phyloP scores from a whole-genome alignment of 2,797 vertebrate species.

The Orestias chungarensis region DNA sequence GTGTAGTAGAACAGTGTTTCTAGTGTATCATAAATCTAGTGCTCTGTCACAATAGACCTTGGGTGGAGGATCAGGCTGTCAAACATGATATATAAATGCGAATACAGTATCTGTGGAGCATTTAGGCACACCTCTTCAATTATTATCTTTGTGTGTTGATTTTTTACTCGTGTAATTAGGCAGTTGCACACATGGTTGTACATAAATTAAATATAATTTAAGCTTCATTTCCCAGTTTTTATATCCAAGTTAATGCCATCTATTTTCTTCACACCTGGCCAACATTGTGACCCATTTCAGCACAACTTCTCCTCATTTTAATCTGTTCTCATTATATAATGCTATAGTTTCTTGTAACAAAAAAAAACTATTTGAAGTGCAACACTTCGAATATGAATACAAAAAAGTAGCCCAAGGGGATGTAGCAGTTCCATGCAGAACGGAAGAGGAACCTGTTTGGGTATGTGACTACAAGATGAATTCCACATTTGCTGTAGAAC shows the following conservation, averaged over 20 bases:
- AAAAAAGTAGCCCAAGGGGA: slow-evolving; percentile 20
- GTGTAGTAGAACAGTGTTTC: neutral
- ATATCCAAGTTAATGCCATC: neutral
- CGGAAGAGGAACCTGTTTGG: slow-evolving; percentile 10
- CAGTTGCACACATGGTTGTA: neutral
- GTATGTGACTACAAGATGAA: slow-evolving; percentile 16
- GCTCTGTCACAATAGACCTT: neutral
- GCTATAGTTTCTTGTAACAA: neutral
- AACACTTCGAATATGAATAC: slow-evolving; percentile 4
- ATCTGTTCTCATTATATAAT: slow-evolving; percentile 29
- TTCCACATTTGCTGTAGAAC: slow-evolving; percentile 38
- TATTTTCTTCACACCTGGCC: neutral
- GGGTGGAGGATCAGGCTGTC: neutral
- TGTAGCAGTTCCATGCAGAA: slow-evolving; percentile 13
- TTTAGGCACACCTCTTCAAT: neutral
- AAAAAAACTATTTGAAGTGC: neutral
- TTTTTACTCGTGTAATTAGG: neutral
- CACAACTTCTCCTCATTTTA: slow-evolving; percentile 15
- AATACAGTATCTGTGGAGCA: neutral
- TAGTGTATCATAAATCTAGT: neutral
- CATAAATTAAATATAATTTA: neutral
- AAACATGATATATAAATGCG: neutral
- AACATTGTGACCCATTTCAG: slow-evolving; percentile 52
- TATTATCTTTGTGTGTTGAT: neutral
- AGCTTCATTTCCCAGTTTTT: neutral